Evolutionary conservation across 2,113 vertebrate species (phyloP).

Genomic region (Cairina moschata): DNA sequence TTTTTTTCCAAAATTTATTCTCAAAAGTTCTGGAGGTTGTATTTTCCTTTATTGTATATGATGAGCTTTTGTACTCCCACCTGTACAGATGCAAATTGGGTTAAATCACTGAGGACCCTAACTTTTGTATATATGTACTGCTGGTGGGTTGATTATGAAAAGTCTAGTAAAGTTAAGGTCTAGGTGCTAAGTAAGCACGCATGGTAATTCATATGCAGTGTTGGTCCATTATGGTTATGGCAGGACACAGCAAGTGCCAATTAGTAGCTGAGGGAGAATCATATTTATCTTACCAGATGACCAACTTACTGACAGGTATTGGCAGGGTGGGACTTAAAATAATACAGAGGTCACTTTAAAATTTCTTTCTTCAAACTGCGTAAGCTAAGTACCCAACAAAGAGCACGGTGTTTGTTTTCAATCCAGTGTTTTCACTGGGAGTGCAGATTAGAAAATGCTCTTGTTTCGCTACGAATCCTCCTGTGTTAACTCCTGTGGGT

Average conservation of each 20-base stretch:
- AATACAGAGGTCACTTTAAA: background rate
- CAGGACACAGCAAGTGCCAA: background rate
- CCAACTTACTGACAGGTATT: background rate
- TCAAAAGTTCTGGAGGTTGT: background rate
- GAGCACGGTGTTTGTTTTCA: background rate
- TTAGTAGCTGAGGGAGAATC: background rate
- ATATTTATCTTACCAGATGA: background rate
- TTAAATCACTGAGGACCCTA: background rate
- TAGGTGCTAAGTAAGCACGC: background rate
- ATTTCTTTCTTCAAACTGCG: background rate
- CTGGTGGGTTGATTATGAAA: background rate
- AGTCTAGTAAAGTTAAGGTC: background rate
- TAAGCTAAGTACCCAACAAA: background rate
- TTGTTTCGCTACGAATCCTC: conserved; percentile 16
- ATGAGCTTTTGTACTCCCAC: background rate
- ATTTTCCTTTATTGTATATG: background rate
- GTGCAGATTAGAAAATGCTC: background rate
- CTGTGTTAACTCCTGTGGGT: background rate
- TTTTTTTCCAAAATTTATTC: background rate
- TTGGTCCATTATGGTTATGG: background rate
- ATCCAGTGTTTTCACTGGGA: background rate
- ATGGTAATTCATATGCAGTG: background rate
- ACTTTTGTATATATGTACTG: background rate
- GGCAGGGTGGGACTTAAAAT: background rate
- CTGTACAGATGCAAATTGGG: background rate